phyloP scores from a whole-genome alignment of 2,797 vertebrate species.

The Sebastiscus tertius region DNA sequence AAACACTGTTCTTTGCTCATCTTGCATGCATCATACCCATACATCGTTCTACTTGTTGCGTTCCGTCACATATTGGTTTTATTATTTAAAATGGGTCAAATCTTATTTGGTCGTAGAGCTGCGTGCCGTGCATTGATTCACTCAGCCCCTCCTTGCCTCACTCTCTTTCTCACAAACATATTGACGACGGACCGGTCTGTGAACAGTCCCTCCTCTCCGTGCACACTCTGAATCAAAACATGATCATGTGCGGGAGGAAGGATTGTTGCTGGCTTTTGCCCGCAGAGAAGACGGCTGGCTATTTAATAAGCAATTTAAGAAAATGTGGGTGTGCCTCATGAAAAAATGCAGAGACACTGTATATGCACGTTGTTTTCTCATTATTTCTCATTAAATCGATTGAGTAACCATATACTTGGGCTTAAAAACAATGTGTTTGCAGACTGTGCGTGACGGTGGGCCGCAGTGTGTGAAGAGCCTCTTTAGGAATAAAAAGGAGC shows the following conservation, averaged over 20 bases:
- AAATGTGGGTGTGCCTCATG: neutral
- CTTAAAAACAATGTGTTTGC: conserved; percentile 42
- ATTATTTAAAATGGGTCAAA: neutral
- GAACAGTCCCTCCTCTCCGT: neutral
- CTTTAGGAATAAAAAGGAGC: conserved; percentile 90
- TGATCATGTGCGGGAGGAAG: neutral
- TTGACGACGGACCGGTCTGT: too few species aligned
- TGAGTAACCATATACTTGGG: neutral
- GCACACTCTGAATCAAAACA: neutral
- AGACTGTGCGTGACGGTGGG: conserved; percentile 89
- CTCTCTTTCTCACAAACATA: neutral
- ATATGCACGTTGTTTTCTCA: neutral
- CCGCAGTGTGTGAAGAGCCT: conserved; percentile 88
- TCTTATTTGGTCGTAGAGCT: neutral
- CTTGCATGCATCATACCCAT: neutral
- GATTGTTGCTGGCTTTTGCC: neutral
- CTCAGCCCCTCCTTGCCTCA: neutral
- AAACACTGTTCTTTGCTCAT: neutral
- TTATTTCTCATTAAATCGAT: neutral
- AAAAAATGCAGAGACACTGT: neutral
- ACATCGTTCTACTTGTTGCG: neutral
- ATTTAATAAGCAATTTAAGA: neutral
- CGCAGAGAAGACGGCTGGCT: neutral
- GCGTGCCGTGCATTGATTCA: neutral
- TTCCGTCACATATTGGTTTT: neutral